Evolutionary conservation across 2,888 invertebrate species (phyloP), one percentile per base, ranked within the genome.

Genomic region (Diadromus collaris): DNA sequence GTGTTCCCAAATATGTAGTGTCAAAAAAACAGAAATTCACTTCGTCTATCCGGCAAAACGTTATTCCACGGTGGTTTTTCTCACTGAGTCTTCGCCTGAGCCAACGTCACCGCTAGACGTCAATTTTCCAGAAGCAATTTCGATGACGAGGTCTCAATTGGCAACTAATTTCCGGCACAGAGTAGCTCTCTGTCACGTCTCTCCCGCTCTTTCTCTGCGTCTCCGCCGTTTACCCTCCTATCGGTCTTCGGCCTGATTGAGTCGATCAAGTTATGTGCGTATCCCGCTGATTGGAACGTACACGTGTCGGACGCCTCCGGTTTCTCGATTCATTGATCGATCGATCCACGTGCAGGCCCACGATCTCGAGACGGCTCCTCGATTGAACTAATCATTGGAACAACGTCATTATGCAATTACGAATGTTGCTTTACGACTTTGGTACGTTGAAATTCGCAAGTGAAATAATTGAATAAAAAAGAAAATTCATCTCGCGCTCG

Each of bases 131-230:
- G 21, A 58, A 58, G 44, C 63, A 46, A 68, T 69, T 76, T 70
- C 21, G 69, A 64, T 38, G 56, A 69, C 54, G 69, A 64, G 56
- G 29, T 70, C 63, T 64, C 64, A 63, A 70, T 76, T 70, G 58
- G 64, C 32, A 70, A 70, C 27, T 70, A 64, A 76, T 70, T 56
- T 64, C 64, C 69, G 56, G n/a, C 19, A 21, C 34, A 27, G 51
- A n/a, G n/a, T n/a, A n/a, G 29, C 48, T 54, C 29, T 60, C 24
- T 24, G 32, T 29, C 32, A 5, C 6, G 7, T 32, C 29, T 44
- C 29, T 27, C 32, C n/a, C n/a, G n/a, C n/a, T 29, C 6, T 9
- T 10, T 32, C 24, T 13, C 13, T 29, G 24, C 27, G 54, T 54
- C 54, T 10, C 54, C 13, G 13, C 34, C 27, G 54, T 27, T 48